phyloP scores from a whole-genome alignment of 2,888 invertebrate species.

The Drosophila villosipedis region DNA sequence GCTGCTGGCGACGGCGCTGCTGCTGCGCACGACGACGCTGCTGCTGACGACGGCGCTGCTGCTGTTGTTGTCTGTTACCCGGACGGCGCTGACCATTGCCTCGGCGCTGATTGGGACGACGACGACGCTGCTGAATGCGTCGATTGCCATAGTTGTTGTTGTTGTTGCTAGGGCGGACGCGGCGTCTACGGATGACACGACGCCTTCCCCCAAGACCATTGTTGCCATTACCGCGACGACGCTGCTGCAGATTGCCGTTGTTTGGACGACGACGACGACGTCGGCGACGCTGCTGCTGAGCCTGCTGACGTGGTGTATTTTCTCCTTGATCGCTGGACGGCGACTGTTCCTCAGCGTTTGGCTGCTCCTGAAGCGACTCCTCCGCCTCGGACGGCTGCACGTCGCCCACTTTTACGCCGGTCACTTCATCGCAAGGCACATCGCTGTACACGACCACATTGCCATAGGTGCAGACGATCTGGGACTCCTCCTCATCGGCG shows the following conservation, averaged over 20 bases:
- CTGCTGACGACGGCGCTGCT: constrained; percentile 45
- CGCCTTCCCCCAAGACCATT: not conserved
- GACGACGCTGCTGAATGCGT: constrained; percentile 41
- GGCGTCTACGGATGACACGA: constrained; percentile 16
- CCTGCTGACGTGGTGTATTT: constrained; percentile 64
- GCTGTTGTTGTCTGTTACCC: constrained; percentile 44
- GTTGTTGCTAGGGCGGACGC: constrained; percentile 17
- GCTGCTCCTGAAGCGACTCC: not conserved
- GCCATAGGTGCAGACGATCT: constrained; percentile 81
- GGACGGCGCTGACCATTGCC: constrained; percentile 29
- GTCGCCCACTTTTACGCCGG: constrained; percentile 61
- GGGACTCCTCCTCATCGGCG: constrained; percentile 7
- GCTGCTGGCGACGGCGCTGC: constrained; percentile 33
- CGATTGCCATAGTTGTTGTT: constrained; percentile 31
- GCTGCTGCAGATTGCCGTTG: constrained; percentile 29
- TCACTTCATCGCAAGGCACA: constrained; percentile 77
- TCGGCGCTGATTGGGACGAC: constrained; percentile 50
- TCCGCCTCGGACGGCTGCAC: constrained; percentile 37
- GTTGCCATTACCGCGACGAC: constrained; percentile 40
- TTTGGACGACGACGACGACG: constrained; percentile 45
- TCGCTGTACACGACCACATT: constrained; percentile 82
- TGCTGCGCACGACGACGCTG: constrained; percentile 40
- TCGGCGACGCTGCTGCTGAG: constrained; percentile 28
- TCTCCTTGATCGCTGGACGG: not conserved
- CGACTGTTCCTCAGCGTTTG: constrained; percentile 1